Base-by-base conservation (phyloP, 2,797 vertebrate genomes). In the Coilia nasus region DNA sequence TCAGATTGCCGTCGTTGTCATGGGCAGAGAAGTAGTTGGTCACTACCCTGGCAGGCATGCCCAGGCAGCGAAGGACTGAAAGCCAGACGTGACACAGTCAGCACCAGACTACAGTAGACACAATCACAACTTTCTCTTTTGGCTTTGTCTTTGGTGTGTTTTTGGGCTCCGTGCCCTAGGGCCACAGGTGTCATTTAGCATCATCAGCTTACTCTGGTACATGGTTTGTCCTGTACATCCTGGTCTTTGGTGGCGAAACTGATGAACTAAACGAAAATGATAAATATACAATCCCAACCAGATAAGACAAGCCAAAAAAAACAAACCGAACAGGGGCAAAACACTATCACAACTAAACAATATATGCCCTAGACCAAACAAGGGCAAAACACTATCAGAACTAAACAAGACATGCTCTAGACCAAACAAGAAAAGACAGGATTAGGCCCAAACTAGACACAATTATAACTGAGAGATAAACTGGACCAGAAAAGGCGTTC, bases 11-110 rank as follows among this genome's bases (percentile, higher is more conserved):
- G 0, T 99, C 91, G 12, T 98, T 99, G 91, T 99, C 98, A 0
- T 99, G 98, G 84, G 98, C 98, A 4, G 98, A 99, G 92, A 91
- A 97, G 91, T 92, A 99, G 94, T 98, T 98, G 87, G 98, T 99
- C 87, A 99, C 60, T 0, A 99, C 93, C 59, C 98, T 95, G 3
- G 96, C 93, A 3, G 98, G 98, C 89, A 99, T 98, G 6, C 98
- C 98, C 50, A 99, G 90, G 88, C 97, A 97, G 60, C 98, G 96
- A 88, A 99, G 91, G 93, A 99, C 98, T 99, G 89, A 21, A 82
- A 86, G 10, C 62, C 4, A 28, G 10, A 64, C 23, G 14, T 25
- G 25, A 62, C n/a, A 62, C 6, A 21, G 21, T 59, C 57, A 54
- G 10, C 0, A 54, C 50, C 19, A 15, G 54, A n/a, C 59, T 9